Conservation (phyloP, 2,888 invertebrate genomes). For the Sylvicola cinctus region DNA sequence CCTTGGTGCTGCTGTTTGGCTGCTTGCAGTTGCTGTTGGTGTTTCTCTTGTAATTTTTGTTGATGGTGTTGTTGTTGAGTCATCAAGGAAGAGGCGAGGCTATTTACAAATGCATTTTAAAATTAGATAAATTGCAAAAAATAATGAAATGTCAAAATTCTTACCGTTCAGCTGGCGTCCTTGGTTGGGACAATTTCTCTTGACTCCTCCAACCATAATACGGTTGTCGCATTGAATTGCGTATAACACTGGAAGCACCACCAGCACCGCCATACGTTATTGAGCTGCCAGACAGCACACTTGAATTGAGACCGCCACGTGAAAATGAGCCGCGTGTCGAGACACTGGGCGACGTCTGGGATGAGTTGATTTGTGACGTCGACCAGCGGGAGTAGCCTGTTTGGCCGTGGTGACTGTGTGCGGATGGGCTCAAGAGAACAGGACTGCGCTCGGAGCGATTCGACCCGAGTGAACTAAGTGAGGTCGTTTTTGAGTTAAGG, state of each 20-base stretch:
- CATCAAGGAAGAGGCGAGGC: conserved; percentile 45
- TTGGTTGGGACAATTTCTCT: conserved; percentile 56
- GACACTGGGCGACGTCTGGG: conserved; percentile 51
- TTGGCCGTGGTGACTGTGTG: conserved; percentile 26
- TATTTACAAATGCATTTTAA: conserved; percentile 13
- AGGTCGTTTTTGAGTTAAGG: conserved; percentile 69
- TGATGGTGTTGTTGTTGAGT: conserved; percentile 26
- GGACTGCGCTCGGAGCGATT: conserved; percentile 26
- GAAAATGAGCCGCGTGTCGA: conserved; percentile 52
- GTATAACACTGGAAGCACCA: conserved; percentile 25
- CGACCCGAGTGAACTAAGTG: conserved; percentile 51
- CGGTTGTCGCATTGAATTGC: conserved; percentile 57
- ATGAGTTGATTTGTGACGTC: conserved; percentile 52
- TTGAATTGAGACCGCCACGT: conserved; percentile 28
- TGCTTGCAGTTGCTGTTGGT: conserved; percentile 18
- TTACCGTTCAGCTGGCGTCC: conserved; percentile 68
- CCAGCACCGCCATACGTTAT: conserved; percentile 20
- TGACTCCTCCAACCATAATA: conserved; percentile 81
- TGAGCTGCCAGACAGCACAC: conserved; percentile 38
- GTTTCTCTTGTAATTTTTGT: conserved; percentile 13
- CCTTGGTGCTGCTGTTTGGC: conserved; percentile 7
- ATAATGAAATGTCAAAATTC: conserved; percentile 4
- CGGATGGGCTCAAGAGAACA: conserved; percentile 24
- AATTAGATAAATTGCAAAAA: no score
- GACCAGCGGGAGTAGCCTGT: conserved; percentile 34